Evolutionary conservation across 2,113 vertebrate species (phyloP), one percentile per base, ranked within the genome.

Genomic region (Craseonycteris thonglongyai): DNA sequence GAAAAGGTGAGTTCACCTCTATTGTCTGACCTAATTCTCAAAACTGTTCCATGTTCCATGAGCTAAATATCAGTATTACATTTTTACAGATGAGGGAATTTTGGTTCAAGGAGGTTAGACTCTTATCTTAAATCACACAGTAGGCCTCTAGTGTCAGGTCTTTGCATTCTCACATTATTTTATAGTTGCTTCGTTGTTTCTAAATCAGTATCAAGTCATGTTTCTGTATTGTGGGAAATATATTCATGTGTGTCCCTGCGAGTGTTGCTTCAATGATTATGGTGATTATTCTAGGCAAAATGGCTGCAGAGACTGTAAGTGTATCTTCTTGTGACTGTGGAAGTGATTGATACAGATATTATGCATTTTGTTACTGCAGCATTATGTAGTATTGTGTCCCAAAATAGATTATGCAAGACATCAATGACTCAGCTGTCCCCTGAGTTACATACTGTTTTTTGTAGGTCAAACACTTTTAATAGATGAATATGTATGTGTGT

Each of bases 401-500:
- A 63, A 90, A 90, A 90, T 42, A 88, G 40, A 96, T 90, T 96
- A 88, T 76, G 38, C 47, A 95, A 88, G 38, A 30, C 28, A 90
- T 40, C 59, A 82, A 1, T 96, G 91, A 96, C 86, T 96, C 91
- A 95, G 76, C 35, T 90, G 79, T 72, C 59, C 74, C 93, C 33
- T 35, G 30, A 80, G 54, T 90, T 90, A 42, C 24, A 22, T n/a
- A 86, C 12, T 26, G 54, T 79, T 93, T 87, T 95, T 86, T 79
- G 68, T 68, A 93, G 87, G 71, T 92, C 81, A 88, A 87, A 13
- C n/a, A 90, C 72, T 94, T 95, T 94, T 72, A 91, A 83, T 54
- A 80, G 69, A 72, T 78, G 61, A 35, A n/a, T 78, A 56, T 79
- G 15, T 14, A 93, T 71, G n/a, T n/a, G n/a, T n/a, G n/a, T n/a